Evolutionary conservation across 2,113 vertebrate species (phyloP).

Genomic region (Dendrocopos noguchii): DNA sequence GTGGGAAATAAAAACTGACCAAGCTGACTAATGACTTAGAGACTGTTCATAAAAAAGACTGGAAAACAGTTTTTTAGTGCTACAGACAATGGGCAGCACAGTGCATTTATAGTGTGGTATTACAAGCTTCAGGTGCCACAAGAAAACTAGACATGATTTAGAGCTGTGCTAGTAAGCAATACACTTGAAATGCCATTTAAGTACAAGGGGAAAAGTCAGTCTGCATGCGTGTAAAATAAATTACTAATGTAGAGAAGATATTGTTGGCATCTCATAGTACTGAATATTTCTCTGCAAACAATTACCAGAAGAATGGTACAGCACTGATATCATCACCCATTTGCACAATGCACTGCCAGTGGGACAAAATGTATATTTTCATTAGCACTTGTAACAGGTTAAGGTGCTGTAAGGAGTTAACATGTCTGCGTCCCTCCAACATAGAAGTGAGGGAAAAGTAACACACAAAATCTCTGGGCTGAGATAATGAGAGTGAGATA

Average conservation of each 20-base stretch:
- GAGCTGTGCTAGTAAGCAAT: background rate
- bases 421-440: too few species aligned
- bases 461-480: too few species aligned
- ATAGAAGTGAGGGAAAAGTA: too few species aligned
- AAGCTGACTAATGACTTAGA: constrained; percentile 5
- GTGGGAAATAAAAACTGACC: constrained; percentile 21
- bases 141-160: background rate
- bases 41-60: constrained; percentile 6
- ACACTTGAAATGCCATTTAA: background rate
- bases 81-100: background rate
- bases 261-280: background rate
- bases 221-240: background rate
- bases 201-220: background rate
- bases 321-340: background rate
- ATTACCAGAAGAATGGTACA: background rate
- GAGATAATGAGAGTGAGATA: too few species aligned
- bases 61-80: background rate
- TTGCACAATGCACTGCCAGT: background rate
- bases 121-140: background rate
- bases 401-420: too few species aligned
- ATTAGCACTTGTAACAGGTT: background rate
- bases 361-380: background rate
- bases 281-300: background rate
- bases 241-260: background rate
- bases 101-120: background rate